Conservation (phyloP, 2,888 invertebrate genomes). For the Rosalia funebris region DNA sequence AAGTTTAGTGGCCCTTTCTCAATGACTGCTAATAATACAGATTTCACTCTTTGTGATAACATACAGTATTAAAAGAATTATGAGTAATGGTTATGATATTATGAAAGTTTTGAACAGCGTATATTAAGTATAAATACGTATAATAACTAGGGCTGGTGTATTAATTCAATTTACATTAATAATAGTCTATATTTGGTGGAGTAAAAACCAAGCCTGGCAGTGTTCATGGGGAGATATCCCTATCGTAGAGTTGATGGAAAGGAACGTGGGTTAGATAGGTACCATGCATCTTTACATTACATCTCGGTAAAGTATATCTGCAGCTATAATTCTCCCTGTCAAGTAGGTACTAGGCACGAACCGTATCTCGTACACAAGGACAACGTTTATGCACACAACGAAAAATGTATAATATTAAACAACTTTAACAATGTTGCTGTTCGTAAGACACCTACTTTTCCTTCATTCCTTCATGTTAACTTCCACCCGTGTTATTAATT, state of each 20-base stretch:
- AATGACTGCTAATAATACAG: no score
- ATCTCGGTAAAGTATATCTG: conserved; percentile 62
- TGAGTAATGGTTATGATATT: no score
- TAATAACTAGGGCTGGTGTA: no score
- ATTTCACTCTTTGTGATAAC: no score
- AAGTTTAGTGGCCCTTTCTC: no score
- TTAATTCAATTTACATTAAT: no score
- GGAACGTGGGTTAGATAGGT: conserved; percentile 63
- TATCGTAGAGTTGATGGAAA: conserved; percentile 56
- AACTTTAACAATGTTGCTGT: conserved; percentile 58
- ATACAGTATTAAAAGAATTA: no score
- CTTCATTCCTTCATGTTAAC: conserved; percentile 27
- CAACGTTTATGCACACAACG: conserved; percentile 58
- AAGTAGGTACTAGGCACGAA: conserved; percentile 61
- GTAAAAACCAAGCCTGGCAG: no score
- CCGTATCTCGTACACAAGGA: conserved; percentile 57
- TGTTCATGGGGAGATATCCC: conserved; percentile 23
- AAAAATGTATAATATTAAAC: conserved; percentile 60
- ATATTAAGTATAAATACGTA: no score
- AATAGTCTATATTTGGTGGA: no score
- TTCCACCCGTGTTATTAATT: conserved; percentile 24
- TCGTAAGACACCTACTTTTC: conserved; percentile 58
- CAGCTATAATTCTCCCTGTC: conserved; percentile 59
- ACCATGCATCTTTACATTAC: conserved; percentile 62
- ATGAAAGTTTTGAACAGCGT: no score